A percentile compares a stretch with the other conserved stretches of the same genome.
Evolutionary conservation across 2,797 vertebrate species (phyloP).

Genomic region (Fundulus diaphanus): DNA sequence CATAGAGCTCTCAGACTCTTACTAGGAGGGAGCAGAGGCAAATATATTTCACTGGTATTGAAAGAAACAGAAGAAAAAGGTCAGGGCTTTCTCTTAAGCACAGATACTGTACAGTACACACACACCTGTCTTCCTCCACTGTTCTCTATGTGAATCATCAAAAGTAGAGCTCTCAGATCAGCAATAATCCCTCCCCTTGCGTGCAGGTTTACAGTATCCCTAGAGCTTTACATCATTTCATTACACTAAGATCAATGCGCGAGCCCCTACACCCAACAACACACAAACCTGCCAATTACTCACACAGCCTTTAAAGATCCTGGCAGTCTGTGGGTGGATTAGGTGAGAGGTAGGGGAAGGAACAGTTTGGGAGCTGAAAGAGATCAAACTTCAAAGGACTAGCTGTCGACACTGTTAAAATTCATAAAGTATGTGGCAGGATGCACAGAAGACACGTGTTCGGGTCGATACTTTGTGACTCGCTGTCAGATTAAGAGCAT

Average conservation of each 20-base stretch:
- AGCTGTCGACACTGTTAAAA: conserved; percentile 1
- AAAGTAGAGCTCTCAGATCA: conserved; percentile 25
- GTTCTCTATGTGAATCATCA: conserved; percentile 13
- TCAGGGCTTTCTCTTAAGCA: conserved; percentile 13
- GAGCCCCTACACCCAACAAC: conserved; percentile 41
- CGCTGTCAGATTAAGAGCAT: conserved; percentile 9
- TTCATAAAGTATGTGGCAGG: conserved; percentile 16
- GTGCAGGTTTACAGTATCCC: conserved; percentile 52
- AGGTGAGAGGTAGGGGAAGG: conserved; percentile 27
- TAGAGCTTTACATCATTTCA: conserved; percentile 55
- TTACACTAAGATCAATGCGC: conserved; percentile 60
- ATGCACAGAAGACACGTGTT: conserved; percentile 13
- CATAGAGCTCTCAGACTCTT: conserved; percentile 15
- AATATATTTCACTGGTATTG: conserved; percentile 17
- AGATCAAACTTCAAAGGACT: conserved; percentile 57
- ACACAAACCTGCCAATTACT: conserved; percentile 60
- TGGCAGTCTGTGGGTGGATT: conserved; percentile 57
- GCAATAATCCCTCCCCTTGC: conserved; percentile 41
- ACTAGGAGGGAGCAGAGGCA: background rate
- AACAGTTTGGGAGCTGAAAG: conserved; percentile 28
- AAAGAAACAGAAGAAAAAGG: conserved; percentile 27
- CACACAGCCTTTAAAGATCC: conserved; percentile 41
- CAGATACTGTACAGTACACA: background rate
- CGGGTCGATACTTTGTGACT: conserved; percentile 10
- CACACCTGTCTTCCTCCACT: background rate